A percentile compares a stretch with the other conserved stretches of the same genome.
Conservation (phyloP, 2,113 vertebrate genomes). For the Ptilorrhoa leucosticta region DNA sequence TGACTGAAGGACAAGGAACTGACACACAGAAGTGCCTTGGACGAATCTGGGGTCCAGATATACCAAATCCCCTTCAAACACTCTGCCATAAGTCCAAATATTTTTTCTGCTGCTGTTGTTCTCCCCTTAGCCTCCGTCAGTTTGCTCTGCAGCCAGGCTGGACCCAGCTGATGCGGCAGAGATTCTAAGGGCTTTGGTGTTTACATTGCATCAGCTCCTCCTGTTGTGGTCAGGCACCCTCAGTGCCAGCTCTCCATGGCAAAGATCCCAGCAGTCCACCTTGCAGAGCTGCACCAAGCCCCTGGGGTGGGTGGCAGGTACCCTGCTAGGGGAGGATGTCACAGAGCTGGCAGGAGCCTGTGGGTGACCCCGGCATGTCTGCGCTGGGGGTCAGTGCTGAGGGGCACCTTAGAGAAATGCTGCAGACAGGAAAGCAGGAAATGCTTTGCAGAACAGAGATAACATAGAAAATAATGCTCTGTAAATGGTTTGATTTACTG, state of each 20-base stretch:
- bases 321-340: not conserved
- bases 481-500: not conserved
- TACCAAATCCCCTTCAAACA: not conserved
- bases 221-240: not conserved
- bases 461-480: not conserved
- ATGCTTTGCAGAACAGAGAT: slow-evolving; percentile 16
- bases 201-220: not conserved
- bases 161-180: not conserved
- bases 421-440: slow-evolving; percentile 34
- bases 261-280: not conserved
- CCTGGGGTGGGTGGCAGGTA: not conserved
- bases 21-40: not conserved
- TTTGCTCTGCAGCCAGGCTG: not conserved
- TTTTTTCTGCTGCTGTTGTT: not conserved
- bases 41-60: not conserved
- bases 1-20: not conserved
- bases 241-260: rapidly evolving
- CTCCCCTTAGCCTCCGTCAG: no score
- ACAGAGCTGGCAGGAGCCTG: rapidly evolving
- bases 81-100: not conserved
- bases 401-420: not conserved
- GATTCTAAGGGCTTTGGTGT: not conserved
- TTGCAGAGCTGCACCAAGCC: not conserved
- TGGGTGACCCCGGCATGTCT: rapidly evolving
- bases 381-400: rapidly evolving